A percentile compares a stretch with the other conserved stretches of the same genome.
Evolutionary conservation across 2,888 invertebrate species (phyloP).

Genomic region (Rotaria macrura): DNA sequence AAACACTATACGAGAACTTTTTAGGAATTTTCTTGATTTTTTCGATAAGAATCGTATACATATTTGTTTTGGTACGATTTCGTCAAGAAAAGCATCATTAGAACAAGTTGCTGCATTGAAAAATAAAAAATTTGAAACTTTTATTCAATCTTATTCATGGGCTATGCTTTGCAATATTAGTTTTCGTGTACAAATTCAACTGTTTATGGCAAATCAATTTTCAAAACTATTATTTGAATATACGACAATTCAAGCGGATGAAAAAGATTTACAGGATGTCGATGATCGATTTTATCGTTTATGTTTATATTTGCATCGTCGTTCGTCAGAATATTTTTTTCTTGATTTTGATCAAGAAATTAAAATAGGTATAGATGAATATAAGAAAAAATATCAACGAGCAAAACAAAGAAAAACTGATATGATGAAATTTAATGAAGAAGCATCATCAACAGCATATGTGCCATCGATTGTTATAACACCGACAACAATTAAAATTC

Average conservation of each 20-base stretch:
- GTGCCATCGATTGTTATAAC: neutral
- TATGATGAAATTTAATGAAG: neutral
- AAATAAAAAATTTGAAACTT: neutral
- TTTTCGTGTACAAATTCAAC: neutral
- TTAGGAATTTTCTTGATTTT: neutral
- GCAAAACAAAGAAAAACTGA: neutral
- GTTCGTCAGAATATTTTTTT: slow-evolving; percentile 17
- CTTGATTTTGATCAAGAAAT: neutral
- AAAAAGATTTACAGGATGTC: neutral
- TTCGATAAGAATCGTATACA: neutral
- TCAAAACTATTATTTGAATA: neutral
- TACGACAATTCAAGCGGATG: neutral
- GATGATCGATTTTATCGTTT: slow-evolving; percentile 5
- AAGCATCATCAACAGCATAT: neutral
- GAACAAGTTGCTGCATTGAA: neutral
- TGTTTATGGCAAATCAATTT: neutral
- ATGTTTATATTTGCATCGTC: neutral
- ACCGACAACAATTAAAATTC: neutral
- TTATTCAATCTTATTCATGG: slow-evolving; percentile 11
- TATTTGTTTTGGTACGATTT: neutral
- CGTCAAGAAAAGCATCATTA: neutral
- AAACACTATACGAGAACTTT: neutral
- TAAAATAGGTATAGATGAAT: neutral
- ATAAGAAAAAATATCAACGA: neutral
- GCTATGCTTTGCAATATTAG: neutral